Evolutionary conservation across 2,113 vertebrate genomes (phyloP).

Genomic region (Sardina pilchardus): DNA sequence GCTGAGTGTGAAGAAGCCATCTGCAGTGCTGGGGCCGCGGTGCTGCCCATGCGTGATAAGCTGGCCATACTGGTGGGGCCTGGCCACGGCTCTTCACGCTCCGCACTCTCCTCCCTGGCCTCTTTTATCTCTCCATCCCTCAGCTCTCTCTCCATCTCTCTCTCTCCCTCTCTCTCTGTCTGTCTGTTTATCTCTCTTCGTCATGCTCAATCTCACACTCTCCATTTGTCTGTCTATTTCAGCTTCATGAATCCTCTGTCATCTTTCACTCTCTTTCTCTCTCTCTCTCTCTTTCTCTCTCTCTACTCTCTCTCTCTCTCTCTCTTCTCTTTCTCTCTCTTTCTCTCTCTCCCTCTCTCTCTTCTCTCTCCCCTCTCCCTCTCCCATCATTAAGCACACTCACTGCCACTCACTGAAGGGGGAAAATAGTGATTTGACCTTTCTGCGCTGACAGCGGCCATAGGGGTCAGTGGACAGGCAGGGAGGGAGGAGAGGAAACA

Average conservation of each 20-base stretch:
- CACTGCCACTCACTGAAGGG: slow-evolving; percentile 14
- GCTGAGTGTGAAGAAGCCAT: slow-evolving; percentile 13
- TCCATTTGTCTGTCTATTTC: background rate
- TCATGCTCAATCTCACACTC: background rate
- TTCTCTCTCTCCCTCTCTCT: slow-evolving; percentile 8
- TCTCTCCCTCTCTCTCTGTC: background rate
- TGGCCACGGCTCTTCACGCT: slow-evolving; percentile 3
- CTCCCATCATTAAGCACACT: slow-evolving; percentile 16
- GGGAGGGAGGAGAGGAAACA: slow-evolving; percentile 2
- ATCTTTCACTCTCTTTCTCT: background rate
- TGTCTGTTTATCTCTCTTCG: background rate
- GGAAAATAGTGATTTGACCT: slow-evolving; percentile 46
- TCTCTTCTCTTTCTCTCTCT: background rate
- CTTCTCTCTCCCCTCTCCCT: background rate
- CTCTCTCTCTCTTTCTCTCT: background rate
- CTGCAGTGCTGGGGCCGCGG: background rate
- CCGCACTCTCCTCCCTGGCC: background rate
- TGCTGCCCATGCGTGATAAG: slow-evolving; percentile 13
- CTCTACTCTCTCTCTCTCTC: background rate
- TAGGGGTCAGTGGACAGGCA: background rate
- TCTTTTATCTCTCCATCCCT: background rate
- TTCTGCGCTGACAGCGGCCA: slow-evolving; percentile 42
- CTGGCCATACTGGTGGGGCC: background rate
- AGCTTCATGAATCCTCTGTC: too few species aligned
- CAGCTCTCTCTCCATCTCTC: background rate